Evolutionary conservation across 1,140 invertebrate genomes (phyloP), one percentile per base, ranked within the genome.

Genomic region (Eumaeus atala): DNA sequence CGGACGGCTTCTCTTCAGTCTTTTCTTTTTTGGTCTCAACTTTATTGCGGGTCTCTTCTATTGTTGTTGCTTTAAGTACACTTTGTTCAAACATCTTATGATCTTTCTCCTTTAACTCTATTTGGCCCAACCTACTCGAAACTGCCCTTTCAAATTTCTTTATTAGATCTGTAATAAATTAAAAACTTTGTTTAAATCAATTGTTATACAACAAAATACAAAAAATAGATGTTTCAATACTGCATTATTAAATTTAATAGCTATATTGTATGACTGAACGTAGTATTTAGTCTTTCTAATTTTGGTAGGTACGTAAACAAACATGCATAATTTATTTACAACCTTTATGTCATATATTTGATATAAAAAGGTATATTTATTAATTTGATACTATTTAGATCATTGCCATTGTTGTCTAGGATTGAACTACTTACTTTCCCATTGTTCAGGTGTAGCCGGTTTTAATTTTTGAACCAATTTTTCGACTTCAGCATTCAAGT

Each of bases 381-480:
- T 28, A 28, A 28, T 28, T 28, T 28, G 6, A 28, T 28, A 28
- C 21, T 28, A 28, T 28, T 28, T 6, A 6, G 6, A 6, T 28
- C 2, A 6, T 2, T 28, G 21, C 21, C 21, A 28, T 28, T 28
- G 6, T 2, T 3, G 21, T 6, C 21, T 28, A 6, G 6, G 6
- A 28, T 28, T 28, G 6, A 28, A 6, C 21, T 28, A 81, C 84
- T 76, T 59, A 87, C 84, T 77, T 54, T 87, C 84, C 82, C 82
- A 87, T 65, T 87, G 84, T 48, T 85, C 82, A 9, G 84, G 74
- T 8, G 77, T 66, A 1, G 72, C 75, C 28, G 82, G 82, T 51
- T 82, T 84, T 6, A 85, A 64, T 63, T 74, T 83, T 51, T 83
- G 82, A 16, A 84, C 66, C 21, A 85, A 54, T 66, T 87, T 87